phyloP scores from a whole-genome alignment of 2,113 vertebrate species.

The Crotalus viridis region DNA sequence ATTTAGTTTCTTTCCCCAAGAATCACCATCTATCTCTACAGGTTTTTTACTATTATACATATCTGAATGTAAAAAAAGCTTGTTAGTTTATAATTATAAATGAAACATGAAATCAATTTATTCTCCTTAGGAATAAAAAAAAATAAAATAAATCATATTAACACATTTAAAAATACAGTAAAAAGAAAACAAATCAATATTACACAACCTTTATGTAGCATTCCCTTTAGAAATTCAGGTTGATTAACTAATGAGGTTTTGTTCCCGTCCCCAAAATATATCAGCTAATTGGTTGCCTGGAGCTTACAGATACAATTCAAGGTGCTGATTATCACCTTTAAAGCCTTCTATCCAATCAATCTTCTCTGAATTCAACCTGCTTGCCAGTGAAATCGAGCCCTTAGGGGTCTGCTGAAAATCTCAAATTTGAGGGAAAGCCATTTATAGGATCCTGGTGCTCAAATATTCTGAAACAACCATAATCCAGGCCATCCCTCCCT shows the following conservation, averaged over 20 bases:
- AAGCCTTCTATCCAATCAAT: neutral
- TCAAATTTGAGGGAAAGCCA: neutral
- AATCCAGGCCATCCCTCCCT: neutral
- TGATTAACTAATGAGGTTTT: neutral
- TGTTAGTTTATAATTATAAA: slow-evolving; percentile 18
- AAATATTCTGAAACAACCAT: neutral
- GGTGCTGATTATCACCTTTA: neutral
- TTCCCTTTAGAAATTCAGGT: neutral
- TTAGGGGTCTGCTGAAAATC: neutral
- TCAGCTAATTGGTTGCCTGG: neutral
- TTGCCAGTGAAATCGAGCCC: neutral
- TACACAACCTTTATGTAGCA: slow-evolving; percentile 36
- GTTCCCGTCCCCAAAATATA: slow-evolving; percentile 19
- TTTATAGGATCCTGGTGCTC: neutral
- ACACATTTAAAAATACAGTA: neutral
- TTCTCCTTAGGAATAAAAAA: slow-evolving; percentile 10
- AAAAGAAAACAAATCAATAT: slow-evolving; percentile 21
- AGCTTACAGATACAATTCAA: neutral
- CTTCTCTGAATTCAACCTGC: neutral
- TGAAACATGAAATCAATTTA: slow-evolving; percentile 10
- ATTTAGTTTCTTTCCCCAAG: neutral
- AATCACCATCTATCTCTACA: neutral
- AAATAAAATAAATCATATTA: slow-evolving; percentile 7
- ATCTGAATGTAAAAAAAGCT: neutral
- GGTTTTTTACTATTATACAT: neutral